Percentiles rank a stretch among this genome's conserved stretches.
Conservation (phyloP, 2,888 invertebrate genomes). For the Pyrocoelia pectoralis region DNA sequence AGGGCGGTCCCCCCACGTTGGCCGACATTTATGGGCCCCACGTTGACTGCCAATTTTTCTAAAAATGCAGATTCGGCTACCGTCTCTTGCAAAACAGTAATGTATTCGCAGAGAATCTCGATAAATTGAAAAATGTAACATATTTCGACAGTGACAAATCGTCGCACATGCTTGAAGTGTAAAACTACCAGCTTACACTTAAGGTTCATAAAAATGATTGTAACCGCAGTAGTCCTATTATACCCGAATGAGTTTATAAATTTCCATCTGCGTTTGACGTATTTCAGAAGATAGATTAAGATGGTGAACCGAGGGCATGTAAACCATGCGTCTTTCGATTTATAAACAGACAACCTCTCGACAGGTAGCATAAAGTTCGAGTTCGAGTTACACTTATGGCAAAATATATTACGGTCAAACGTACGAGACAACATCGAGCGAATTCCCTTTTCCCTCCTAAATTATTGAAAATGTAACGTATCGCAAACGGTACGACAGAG, state of each 20-base stretch:
- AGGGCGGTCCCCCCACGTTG: not conserved
- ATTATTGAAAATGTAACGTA: no score
- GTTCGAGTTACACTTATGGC: not conserved
- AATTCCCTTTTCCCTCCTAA: not conserved
- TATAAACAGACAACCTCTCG: not conserved
- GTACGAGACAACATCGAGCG: not conserved
- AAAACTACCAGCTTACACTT: not conserved
- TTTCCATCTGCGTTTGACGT: conserved; percentile 1
- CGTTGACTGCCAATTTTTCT: not conserved
- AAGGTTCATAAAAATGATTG: not conserved
- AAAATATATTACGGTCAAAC: not conserved
- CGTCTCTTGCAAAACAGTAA: not conserved
- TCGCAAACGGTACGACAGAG: no score
- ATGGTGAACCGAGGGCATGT: not conserved
- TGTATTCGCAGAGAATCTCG: not conserved
- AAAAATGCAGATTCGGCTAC: not conserved
- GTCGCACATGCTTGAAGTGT: not conserved
- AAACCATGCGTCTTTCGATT: not conserved
- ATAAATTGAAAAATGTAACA: not conserved
- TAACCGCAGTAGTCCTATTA: not conserved
- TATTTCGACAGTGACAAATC: not conserved
- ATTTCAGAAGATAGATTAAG: not conserved
- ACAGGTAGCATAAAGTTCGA: conserved; percentile 1
- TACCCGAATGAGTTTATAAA: not conserved
- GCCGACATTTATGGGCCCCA: not conserved